Evolutionary conservation across 1,140 invertebrate genomes (phyloP).

Genomic region (Cheumatopsyche charites): DNA sequence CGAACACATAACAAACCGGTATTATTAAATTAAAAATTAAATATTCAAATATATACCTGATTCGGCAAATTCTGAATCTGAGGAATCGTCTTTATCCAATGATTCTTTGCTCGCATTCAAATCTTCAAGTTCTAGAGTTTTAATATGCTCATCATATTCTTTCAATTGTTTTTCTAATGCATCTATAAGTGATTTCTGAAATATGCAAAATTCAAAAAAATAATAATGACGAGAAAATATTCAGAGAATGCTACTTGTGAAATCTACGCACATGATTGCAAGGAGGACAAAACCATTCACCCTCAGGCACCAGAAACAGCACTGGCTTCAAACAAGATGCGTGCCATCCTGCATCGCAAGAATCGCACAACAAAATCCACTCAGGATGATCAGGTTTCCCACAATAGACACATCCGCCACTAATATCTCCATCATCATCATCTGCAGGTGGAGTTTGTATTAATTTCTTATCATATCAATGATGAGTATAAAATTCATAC

Average conservation of each 20-base stretch:
- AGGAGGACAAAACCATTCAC: constrained; percentile 96
- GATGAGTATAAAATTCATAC: constrained; percentile 44
- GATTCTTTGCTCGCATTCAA: constrained; percentile 64
- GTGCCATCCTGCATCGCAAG: constrained; percentile 94
- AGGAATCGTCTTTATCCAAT: constrained; percentile 50
- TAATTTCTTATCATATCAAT: not conserved
- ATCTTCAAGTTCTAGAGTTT: constrained; percentile 69
- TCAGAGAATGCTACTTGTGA: not conserved
- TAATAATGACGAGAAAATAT: not conserved
- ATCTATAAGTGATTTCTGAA: constrained; percentile 72
- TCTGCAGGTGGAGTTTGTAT: constrained; percentile 50
- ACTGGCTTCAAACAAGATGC: constrained; percentile 90
- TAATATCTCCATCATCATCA: constrained; percentile 58
- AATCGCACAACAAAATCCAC: constrained; percentile 94
- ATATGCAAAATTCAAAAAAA: constrained; percentile 25
- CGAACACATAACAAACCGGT: not conserved
- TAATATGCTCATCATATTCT: constrained; percentile 67
- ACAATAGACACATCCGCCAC: constrained; percentile 85
- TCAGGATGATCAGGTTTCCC: constrained; percentile 90
- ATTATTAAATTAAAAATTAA: constrained; percentile 22
- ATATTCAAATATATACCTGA: constrained; percentile 35
- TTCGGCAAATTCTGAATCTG: constrained; percentile 31
- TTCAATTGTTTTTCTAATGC: constrained; percentile 68
- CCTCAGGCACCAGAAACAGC: constrained; percentile 91
- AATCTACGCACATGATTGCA: constrained; percentile 79